phyloP scores from a whole-genome alignment of 2,797 vertebrate species.

The Spinus olivaceus region DNA sequence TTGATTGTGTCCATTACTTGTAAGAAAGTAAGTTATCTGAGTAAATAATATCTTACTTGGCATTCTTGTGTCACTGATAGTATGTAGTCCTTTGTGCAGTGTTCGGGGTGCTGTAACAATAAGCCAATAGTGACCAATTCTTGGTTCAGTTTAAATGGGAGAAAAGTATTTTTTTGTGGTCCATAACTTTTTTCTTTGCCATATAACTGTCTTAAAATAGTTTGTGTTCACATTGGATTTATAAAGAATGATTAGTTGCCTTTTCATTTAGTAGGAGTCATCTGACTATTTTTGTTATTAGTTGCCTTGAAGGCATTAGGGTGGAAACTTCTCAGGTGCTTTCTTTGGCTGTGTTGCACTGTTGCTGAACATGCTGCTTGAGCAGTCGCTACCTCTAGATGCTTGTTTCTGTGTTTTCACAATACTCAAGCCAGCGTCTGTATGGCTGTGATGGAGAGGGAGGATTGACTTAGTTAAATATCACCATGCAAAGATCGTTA shows the following conservation, averaged over 20 bases:
- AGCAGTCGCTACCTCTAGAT: background rate
- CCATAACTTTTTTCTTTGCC: background rate
- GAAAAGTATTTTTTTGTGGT: background rate
- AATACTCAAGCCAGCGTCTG: background rate
- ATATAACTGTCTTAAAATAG: background rate
- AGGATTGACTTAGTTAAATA: background rate
- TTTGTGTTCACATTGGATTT: background rate
- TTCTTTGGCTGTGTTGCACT: background rate
- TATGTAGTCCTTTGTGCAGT: background rate
- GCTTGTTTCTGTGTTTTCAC: background rate
- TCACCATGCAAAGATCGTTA: background rate
- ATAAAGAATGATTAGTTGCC: background rate
- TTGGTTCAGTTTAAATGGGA: background rate
- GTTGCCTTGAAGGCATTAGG: background rate
- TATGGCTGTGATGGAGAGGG: background rate
- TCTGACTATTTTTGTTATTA: background rate
- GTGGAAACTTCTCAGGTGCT: background rate
- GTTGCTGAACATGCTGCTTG: background rate
- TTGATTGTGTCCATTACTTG: background rate
- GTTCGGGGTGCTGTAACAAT: background rate
- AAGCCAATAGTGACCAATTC: background rate
- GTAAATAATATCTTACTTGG: background rate
- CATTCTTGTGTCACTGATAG: background rate
- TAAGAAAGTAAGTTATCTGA: background rate
- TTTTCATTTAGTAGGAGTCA: background rate